These are phyloP conservation scores for Tethea ocularis DNA, from an alignment of 2,888 invertebrate genomes.

Conservation along the genomic window DNA sequence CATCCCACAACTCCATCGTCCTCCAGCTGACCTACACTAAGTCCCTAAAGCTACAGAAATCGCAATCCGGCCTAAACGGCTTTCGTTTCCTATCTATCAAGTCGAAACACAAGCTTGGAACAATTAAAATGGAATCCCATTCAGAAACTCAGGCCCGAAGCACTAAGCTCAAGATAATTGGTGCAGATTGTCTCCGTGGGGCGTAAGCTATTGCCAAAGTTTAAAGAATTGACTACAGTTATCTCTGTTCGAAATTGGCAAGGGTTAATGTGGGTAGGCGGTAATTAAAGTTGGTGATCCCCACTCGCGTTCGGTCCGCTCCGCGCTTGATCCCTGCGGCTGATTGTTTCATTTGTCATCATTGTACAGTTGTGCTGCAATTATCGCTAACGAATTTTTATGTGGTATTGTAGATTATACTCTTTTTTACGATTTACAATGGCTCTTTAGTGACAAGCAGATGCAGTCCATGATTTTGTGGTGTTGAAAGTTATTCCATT, in stretches of 20 bases:
- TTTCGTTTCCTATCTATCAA: slow-evolving; percentile 44
- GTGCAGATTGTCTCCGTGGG: slow-evolving; percentile 63
- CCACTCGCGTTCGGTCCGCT: slow-evolving; percentile 26
- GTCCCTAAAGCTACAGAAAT: slow-evolving; percentile 8
- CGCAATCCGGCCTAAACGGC: slow-evolving; percentile 8
- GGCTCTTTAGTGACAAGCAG: too few species aligned
- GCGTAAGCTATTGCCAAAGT: slow-evolving; percentile 62
- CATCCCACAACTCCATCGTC: not conserved
- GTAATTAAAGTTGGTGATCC: slow-evolving; percentile 77
- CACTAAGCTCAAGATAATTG: slow-evolving; percentile 76
- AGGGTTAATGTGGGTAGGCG: slow-evolving; percentile 72
- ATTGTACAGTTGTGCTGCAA: not conserved
- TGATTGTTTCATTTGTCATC: slow-evolving; percentile 6
- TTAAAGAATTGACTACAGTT: slow-evolving; percentile 76
- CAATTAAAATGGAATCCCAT: slow-evolving; percentile 58
- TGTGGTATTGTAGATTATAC: too few species aligned
- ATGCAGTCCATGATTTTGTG: too few species aligned
- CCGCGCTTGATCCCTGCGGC: slow-evolving; percentile 1
- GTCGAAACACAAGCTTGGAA: slow-evolving; percentile 32
- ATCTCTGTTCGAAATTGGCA: slow-evolving; percentile 65
- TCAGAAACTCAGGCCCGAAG: slow-evolving; percentile 43
- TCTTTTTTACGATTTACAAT: too few species aligned
- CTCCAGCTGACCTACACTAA: slow-evolving; percentile 5
- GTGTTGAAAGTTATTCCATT: too few species aligned
- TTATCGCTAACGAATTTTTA: not conserved